Base-by-base conservation (phyloP, 2,888 invertebrate genomes). In the Polyploca ridens region DNA sequence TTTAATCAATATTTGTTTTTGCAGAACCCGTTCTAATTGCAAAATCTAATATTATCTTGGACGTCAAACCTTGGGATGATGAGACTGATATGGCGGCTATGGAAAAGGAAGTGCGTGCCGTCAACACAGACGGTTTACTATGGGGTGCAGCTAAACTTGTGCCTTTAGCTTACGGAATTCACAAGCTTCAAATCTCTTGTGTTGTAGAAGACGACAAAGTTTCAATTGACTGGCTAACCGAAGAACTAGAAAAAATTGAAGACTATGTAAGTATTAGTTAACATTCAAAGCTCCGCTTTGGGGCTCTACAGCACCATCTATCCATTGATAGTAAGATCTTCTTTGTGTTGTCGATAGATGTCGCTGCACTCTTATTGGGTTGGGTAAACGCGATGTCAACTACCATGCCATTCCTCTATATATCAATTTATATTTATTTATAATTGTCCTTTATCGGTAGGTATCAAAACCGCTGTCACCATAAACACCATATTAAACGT, bases 181-280 rank as follows among this genome's bases (percentile, higher is more conserved):
- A 97, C 78, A 99, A 99, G 88, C 94, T 99, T 65, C 98, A 98
- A 90, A 98, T 99, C 78, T 96, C 96, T 44, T 97, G 97, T 89
- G 98, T 99, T 59, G 97, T 99, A 49, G 99, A 98, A 94, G 99
- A 99, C 89, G 99, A 98, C n/a, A 98, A 98, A 91, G 97, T 99
- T 27, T 98, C 98, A 49, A 95, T 98, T 62, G 98, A 98, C 87
- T 96, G 96, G 96, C 94, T 99, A 44, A 97, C 96, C 77, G 99
- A 99, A 90, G 95, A 96, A 88, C 97, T 99, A 75, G 96, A 97
- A 83, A 96, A 95, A 77, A 92, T 96, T 79, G 98, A 98, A 91
- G 98, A 98, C 79, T 96, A 94, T 87, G 98, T 97, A 91, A 94
- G 95, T 90, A 71, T 13, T 62, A 10, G 14, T 11, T 27, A 27